Conservation (phyloP, 2,113 vertebrate genomes). For the Lagopus leucura region DNA sequence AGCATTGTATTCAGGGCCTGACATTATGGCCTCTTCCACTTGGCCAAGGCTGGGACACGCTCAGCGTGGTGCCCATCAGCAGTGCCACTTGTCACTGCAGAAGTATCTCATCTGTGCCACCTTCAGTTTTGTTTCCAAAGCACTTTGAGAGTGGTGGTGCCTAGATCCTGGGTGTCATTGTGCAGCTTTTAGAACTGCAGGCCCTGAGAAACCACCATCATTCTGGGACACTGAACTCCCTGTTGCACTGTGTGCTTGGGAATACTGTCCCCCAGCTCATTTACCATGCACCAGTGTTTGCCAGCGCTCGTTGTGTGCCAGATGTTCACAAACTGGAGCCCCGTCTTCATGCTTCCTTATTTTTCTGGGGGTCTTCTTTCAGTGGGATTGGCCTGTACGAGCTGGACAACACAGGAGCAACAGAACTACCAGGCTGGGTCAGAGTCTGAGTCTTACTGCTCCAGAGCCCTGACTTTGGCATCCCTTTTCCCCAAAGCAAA, state of each 20-base stretch:
- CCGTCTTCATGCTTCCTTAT: not conserved
- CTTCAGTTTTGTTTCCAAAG: not conserved
- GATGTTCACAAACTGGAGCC: not conserved
- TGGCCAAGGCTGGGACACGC: not conserved
- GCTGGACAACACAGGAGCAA: not conserved
- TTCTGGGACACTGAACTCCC: not conserved
- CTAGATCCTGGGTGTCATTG: not conserved
- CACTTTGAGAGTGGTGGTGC: not conserved
- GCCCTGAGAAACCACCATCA: not conserved
- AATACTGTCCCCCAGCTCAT: not conserved
- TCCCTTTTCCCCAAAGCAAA: not conserved
- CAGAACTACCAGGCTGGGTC: not conserved
- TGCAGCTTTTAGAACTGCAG: not conserved
- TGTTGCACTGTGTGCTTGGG: not conserved
- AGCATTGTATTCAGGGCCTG: not conserved
- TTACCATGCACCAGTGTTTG: not conserved
- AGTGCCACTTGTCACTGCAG: accelerated
- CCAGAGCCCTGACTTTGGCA: not conserved
- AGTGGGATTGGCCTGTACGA: not conserved
- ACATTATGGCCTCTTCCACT: accelerated
- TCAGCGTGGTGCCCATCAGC: accelerated
- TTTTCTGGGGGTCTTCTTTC: not conserved
- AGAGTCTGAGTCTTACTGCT: not conserved
- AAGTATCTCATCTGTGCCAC: not conserved
- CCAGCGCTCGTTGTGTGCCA: not conserved